Evolutionary conservation across 2,888 invertebrate species (phyloP).

Genomic region (Thysanoteuthis rhombus): DNA sequence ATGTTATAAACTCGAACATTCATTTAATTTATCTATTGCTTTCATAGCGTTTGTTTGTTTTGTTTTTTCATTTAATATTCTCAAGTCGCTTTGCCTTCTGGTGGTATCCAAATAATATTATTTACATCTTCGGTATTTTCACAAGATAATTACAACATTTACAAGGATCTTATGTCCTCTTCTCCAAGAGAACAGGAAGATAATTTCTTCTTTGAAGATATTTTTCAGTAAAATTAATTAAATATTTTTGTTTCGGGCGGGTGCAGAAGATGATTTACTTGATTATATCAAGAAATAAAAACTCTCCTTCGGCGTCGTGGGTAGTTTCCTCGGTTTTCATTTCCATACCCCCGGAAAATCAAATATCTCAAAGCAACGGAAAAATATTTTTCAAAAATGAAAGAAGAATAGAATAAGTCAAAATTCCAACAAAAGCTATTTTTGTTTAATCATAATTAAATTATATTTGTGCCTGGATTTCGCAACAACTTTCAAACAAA

Average conservation of each 20-base stretch:
- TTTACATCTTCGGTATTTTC: neutral
- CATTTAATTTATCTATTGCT: neutral
- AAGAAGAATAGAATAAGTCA: neutral
- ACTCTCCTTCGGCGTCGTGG: neutral
- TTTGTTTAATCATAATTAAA: neutral
- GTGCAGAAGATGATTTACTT: neutral
- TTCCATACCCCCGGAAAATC: neutral
- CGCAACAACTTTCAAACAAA: neutral
- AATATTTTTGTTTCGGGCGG: neutral
- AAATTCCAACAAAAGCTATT: neutral
- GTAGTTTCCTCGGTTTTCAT: neutral
- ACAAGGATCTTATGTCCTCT: neutral
- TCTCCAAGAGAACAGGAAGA: neutral
- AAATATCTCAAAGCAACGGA: neutral
- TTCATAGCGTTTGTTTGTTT: neutral
- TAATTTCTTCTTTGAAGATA: neutral
- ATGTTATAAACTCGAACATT: neutral
- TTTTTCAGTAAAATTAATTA: neutral
- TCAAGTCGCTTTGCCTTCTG: neutral
- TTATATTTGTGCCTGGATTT: neutral
- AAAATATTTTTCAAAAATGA: neutral
- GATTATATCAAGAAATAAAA: neutral
- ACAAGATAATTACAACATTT: neutral
- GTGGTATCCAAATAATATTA: neutral
- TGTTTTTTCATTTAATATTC: neutral